phyloP scores from a whole-genome alignment of 2,797 vertebrate species.

The Allobates femoralis region DNA sequence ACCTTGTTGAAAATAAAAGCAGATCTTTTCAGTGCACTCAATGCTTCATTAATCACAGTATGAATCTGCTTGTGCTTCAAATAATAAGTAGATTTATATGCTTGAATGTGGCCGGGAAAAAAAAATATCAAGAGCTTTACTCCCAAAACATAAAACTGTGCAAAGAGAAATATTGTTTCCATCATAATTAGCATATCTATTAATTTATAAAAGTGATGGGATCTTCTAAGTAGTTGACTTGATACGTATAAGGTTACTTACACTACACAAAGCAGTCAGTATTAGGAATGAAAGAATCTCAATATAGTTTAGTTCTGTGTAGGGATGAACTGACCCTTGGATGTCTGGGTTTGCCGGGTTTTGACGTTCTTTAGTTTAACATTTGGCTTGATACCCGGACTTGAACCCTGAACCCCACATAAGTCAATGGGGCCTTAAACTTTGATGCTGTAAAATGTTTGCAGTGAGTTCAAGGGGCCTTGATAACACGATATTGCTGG shows the following conservation, averaged over 20 bases:
- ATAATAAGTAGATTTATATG: constrained; percentile 20
- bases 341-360: too few relatives aligned
- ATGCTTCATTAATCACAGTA: constrained; percentile 40
- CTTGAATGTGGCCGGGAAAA: neutral
- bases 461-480: too few relatives aligned
- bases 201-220: neutral
- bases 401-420: too few relatives aligned
- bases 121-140: neutral
- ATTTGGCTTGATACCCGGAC: too few relatives aligned
- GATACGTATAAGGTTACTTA: neutral
- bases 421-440: too few relatives aligned
- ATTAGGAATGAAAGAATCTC: too few relatives aligned
- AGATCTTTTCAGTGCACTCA: constrained; percentile 8
- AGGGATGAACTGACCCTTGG: too few relatives aligned
- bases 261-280: too few relatives aligned
- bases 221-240: neutral
- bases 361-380: too few relatives aligned
- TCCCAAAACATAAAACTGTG: neutral
- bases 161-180: neutral
- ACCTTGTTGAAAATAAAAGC: constrained; percentile 39
- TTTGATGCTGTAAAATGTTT: too few relatives aligned
- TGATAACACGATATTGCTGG: too few relatives aligned
- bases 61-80: constrained; percentile 15
- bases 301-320: too few relatives aligned
- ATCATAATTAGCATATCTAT: neutral